A percentile compares a stretch with the other conserved stretches of the same genome.
phyloP scores from a whole-genome alignment of 2,888 invertebrate species.

The Pristionchus japonicus region DNA sequence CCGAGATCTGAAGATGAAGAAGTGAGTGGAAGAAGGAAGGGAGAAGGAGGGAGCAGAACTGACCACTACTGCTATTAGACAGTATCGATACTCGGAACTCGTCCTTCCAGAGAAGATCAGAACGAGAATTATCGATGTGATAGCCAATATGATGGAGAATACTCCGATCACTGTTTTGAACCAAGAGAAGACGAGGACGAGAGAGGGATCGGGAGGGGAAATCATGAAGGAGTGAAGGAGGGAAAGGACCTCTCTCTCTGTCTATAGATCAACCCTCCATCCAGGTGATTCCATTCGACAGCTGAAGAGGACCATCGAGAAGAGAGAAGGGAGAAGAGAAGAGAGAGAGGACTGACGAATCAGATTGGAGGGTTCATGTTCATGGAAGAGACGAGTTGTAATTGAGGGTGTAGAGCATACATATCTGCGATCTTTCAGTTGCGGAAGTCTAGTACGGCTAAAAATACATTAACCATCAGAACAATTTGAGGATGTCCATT shows the following conservation, averaged over 20 bases:
- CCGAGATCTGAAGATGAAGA: background rate
- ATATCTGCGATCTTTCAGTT: background rate
- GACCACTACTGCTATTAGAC: background rate
- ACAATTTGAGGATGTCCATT: no score
- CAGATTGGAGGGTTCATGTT: background rate
- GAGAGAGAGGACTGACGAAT: background rate
- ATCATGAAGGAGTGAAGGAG: background rate
- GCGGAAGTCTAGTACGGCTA: background rate
- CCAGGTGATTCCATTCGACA: constrained; percentile 8
- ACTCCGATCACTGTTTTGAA: constrained; percentile 10
- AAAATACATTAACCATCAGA: background rate
- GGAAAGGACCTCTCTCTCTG: background rate
- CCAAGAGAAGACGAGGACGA: background rate
- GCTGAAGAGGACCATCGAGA: background rate
- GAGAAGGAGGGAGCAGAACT: no score
- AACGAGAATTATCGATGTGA: background rate
- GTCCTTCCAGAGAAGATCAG: background rate
- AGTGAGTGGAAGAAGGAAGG: background rate
- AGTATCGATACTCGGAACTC: background rate
- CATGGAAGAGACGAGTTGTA: background rate
- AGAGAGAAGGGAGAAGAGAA: background rate
- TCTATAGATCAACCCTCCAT: background rate
- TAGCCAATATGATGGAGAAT: background rate
- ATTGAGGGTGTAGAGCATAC: background rate
- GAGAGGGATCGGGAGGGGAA: background rate